phyloP scores from a whole-genome alignment of 2,797 vertebrate genomes.

The Petrocephalus schoutedeni region DNA sequence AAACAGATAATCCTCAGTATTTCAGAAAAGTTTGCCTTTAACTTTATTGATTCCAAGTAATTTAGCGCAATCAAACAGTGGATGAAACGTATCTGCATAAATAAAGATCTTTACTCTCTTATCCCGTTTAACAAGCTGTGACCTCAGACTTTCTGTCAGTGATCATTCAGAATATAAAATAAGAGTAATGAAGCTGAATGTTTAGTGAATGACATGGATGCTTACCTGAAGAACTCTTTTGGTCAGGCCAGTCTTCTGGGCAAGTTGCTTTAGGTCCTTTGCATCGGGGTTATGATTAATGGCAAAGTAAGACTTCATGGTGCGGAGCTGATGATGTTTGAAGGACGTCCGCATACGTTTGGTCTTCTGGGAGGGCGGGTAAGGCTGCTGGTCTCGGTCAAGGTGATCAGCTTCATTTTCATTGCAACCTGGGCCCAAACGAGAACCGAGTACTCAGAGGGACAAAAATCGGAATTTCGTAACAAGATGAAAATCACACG shows the following conservation, averaged over 20 bases:
- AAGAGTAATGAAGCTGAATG: not conserved
- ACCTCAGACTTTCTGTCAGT: not conserved
- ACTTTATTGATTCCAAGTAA: not conserved
- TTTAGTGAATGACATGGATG: constrained; percentile 19
- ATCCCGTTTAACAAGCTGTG: not conserved
- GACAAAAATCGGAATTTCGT: not conserved
- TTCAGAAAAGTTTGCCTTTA: not conserved
- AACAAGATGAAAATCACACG: not conserved
- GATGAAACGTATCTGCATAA: constrained; percentile 14
- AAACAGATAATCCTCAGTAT: not conserved
- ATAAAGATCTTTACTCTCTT: not conserved
- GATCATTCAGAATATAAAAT: not conserved
- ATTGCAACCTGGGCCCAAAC: constrained; percentile 76
- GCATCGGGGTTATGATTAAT: constrained; percentile 99
- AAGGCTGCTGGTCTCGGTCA: constrained; percentile 95
- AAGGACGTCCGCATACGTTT: constrained; percentile 99
- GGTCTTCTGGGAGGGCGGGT: constrained; percentile 93
- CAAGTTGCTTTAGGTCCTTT: constrained; percentile 99
- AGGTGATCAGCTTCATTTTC: constrained; percentile 92
- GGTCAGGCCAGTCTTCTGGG: constrained; percentile 98
- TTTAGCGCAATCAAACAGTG: constrained; percentile 12
- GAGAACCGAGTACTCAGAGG: constrained; percentile 20
- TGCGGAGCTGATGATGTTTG: constrained; percentile 98
- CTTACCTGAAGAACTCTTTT: constrained; percentile 99
- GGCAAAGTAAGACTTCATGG: constrained; percentile 99